phyloP scores from a whole-genome alignment of 2,797 vertebrate genomes.

The Podarcis siculus region DNA sequence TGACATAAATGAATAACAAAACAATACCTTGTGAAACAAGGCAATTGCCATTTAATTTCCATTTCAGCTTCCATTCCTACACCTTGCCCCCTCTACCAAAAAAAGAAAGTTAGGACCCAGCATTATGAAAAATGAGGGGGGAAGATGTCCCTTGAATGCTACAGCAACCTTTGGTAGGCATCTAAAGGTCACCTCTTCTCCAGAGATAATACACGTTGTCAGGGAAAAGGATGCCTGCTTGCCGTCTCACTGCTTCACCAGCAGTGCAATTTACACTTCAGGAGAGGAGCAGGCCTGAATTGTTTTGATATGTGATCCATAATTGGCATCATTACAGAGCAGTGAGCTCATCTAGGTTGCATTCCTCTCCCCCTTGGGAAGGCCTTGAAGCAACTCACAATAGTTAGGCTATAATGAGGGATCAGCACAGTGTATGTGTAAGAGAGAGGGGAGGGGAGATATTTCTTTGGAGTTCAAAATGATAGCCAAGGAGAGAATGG shows the following conservation, averaged over 20 bases:
- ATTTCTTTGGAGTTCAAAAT: conserved; percentile 61
- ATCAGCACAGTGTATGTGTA: not conserved
- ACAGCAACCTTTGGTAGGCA: conserved; percentile 4
- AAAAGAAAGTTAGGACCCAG: not conserved
- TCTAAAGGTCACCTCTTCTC: conserved; percentile 42
- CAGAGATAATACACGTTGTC: conserved; percentile 42
- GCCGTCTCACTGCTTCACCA: not conserved
- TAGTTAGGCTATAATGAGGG: conserved; percentile 61
- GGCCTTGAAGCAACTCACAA: conserved; percentile 51
- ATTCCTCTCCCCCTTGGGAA: conserved; percentile 62
- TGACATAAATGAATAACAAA: not conserved
- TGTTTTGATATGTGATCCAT: conserved; percentile 77
- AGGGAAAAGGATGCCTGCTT: conserved; percentile 31
- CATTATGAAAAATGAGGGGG: not conserved
- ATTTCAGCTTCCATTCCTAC: not conserved
- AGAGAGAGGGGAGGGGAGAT: not conserved
- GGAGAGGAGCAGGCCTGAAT: conserved; percentile 55
- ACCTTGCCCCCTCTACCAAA: not conserved
- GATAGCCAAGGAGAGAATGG: conserved; percentile 19
- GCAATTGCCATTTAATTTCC: not conserved
- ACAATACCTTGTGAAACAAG: not conserved
- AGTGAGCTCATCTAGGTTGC: conserved; percentile 76
- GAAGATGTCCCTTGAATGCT: not conserved
- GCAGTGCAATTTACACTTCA: conserved; percentile 24
- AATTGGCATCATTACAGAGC: conserved; percentile 74